Conservation (phyloP, 2,113 vertebrate genomes). For the Hypanus sabinus region DNA sequence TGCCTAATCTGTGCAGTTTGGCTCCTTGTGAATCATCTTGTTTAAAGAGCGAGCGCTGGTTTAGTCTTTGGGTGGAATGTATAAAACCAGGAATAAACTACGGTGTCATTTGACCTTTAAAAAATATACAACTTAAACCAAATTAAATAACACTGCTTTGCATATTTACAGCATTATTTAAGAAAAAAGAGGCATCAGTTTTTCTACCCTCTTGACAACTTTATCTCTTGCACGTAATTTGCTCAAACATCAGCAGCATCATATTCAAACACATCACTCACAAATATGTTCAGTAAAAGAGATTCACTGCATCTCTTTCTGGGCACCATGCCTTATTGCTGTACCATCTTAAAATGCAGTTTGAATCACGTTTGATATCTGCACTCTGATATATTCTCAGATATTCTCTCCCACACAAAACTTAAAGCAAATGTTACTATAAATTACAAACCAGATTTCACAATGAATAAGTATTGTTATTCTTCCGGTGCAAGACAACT, state of each 20-base stretch:
- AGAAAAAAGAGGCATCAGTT: neutral
- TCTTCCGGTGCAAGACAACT: no score
- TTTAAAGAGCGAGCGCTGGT: slow-evolving; percentile 11
- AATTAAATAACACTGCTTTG: neutral
- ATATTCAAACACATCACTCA: neutral
- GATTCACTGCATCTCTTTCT: neutral
- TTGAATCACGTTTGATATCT: neutral
- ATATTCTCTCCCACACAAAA: neutral
- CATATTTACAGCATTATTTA: neutral
- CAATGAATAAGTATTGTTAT: no score
- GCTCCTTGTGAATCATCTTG: neutral
- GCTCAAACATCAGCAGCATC: neutral
- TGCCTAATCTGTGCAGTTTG: neutral
- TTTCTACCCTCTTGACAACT: neutral
- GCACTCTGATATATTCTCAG: neutral
- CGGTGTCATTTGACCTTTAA: slow-evolving; percentile 11
- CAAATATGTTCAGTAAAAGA: neutral
- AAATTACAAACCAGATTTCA: no score
- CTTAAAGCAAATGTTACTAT: neutral
- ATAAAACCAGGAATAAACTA: neutral
- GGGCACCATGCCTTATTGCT: neutral
- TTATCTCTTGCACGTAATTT: neutral
- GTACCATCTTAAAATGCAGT: neutral
- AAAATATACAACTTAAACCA: slow-evolving; percentile 15
- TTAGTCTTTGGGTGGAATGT: neutral